A percentile compares a stretch with the other conserved stretches of the same genome.
Conservation (phyloP, 2,113 vertebrate species). For the Notarius quadriscutis region DNA sequence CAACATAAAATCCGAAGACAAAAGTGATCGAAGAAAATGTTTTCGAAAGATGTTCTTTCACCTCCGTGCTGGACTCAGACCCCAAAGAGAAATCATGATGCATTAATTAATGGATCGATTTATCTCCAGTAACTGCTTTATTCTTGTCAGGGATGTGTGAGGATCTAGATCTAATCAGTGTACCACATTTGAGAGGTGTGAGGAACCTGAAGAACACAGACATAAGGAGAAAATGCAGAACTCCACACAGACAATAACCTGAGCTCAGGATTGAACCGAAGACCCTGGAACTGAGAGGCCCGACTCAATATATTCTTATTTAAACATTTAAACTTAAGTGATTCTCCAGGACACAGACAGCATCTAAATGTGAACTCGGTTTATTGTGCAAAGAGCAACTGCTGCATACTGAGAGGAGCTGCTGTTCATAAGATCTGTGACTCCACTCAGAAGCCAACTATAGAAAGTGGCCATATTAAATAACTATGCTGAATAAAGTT, state of each 20-base stretch:
- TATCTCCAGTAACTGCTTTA: neutral
- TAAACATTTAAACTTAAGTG: neutral
- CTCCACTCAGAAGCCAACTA: neutral
- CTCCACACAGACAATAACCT: neutral
- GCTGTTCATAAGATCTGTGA: constrained; percentile 19
- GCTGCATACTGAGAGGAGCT: neutral
- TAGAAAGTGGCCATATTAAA: neutral
- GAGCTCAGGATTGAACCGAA: neutral
- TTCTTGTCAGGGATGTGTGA: neutral
- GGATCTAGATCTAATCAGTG: neutral
- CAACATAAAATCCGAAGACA: neutral
- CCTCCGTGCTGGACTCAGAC: neutral
- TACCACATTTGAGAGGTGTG: neutral
- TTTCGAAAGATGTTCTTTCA: neutral
- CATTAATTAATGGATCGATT: neutral
- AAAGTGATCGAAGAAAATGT: neutral
- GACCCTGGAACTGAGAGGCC: neutral
- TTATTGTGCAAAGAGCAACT: neutral
- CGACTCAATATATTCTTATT: neutral
- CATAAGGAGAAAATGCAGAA: neutral
- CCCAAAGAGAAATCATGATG: neutral
- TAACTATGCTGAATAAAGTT: constrained; percentile 1
- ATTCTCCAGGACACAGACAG: neutral
- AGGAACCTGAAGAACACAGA: neutral
- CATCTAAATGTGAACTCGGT: neutral